phyloP scores from a whole-genome alignment of 2,113 vertebrate species.

The Notechis scutatus region DNA sequence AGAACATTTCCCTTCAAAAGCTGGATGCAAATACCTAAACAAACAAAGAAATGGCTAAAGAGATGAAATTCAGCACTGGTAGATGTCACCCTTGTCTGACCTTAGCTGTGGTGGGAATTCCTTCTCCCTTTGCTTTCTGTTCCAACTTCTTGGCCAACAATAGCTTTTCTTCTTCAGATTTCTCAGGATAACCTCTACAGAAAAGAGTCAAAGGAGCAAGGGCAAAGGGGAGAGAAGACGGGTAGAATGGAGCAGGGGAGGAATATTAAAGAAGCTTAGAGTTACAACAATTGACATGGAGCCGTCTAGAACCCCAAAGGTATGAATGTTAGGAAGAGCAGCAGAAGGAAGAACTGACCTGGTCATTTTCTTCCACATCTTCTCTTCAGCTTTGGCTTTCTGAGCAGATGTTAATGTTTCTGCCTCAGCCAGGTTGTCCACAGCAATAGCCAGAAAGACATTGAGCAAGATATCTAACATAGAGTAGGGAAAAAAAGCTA shows the following conservation, averaged over 20 bases:
- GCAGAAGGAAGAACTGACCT: slow-evolving; percentile 63
- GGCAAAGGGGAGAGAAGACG: not conserved
- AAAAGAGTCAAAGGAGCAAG: not conserved
- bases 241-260: not conserved
- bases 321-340: fast-evolving
- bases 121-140: slow-evolving; percentile 86
- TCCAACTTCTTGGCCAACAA: slow-evolving; percentile 86
- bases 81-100: slow-evolving; percentile 55
- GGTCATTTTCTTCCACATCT: slow-evolving; percentile 80
- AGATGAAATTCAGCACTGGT: not conserved
- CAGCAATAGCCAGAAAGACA: slow-evolving; percentile 95
- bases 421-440: slow-evolving; percentile 93
- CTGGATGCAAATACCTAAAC: not conserved
- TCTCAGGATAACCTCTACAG: slow-evolving; percentile 81
- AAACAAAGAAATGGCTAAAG: not conserved
- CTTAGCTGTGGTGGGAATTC: slow-evolving; percentile 94
- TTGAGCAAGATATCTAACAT: slow-evolving; percentile 91
- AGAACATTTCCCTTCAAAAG: not conserved
- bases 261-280: not conserved
- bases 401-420: slow-evolving; percentile 94
- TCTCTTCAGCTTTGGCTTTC: slow-evolving; percentile 92
- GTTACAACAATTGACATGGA: not conserved
- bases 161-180: slow-evolving; percentile 88
- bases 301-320: not conserved
- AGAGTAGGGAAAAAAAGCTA: slow-evolving; percentile 41